These are phyloP conservation scores for Holothuria leucospilota DNA, from an alignment of 53 echinoderm and acorn worm species.

Conservation along the genomic window DNA sequence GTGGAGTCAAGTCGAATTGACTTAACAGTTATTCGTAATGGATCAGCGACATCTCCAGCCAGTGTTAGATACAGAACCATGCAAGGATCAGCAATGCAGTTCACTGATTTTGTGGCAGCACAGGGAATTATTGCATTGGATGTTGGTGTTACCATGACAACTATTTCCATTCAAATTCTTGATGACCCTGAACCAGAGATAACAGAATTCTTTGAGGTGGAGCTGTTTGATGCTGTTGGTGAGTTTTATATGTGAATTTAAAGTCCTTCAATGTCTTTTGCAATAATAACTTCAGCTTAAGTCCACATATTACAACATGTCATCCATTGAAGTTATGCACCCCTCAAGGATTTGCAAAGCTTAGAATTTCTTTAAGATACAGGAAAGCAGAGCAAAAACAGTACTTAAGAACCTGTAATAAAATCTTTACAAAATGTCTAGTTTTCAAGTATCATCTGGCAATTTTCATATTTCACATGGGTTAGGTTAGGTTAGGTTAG, in stretches of 20 bases:
- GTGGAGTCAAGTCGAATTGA: constrained; percentile 31
- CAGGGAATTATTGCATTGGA: constrained; percentile 73
- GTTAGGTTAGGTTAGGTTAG: no score
- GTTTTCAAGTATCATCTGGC: no score
- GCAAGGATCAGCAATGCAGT: constrained; percentile 69
- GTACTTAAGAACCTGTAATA: no score
- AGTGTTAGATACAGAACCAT: constrained; percentile 83
- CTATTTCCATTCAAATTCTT: constrained; percentile 61
- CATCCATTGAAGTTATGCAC: no score
- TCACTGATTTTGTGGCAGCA: constrained; percentile 65
- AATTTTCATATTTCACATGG: no score
- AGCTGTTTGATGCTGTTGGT: constrained; percentile 90
- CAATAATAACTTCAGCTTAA: no score
- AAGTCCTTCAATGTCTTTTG: no score
- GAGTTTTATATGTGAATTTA: constrained; percentile 18
- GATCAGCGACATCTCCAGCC: constrained; percentile 79
- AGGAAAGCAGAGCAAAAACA: no score
- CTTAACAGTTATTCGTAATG: constrained; percentile 76
- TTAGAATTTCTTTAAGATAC: no score
- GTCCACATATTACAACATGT: no score
- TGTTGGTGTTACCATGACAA: constrained; percentile 62
- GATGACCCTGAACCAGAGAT: constrained; percentile 84
- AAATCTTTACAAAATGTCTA: no score
- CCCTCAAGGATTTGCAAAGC: no score
- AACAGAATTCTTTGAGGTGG: constrained; percentile 78